Percentiles rank a stretch among this genome's conserved stretches.
Evolutionary conservation across 2,888 invertebrate genomes (phyloP).

Genomic region (Callyntrura sp.): DNA sequence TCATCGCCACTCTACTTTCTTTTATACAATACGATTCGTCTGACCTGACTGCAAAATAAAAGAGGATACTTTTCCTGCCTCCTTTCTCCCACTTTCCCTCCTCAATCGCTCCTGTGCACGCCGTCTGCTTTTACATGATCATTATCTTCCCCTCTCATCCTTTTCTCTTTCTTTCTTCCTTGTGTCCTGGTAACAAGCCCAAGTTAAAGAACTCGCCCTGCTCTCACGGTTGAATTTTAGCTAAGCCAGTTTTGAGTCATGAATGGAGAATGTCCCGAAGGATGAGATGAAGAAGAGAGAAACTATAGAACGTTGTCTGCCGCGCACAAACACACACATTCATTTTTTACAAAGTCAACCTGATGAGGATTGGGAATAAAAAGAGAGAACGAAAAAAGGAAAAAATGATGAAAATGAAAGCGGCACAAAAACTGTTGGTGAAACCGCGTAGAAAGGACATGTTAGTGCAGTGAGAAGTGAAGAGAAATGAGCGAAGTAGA

Average conservation of each 20-base stretch:
- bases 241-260: background rate
- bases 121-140: slow-evolving; percentile 44
- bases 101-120: slow-evolving; percentile 21
- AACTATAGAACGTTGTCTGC: background rate
- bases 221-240: background rate
- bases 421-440: background rate
- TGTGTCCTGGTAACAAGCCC: background rate
- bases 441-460: background rate
- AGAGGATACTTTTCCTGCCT: slow-evolving; percentile 7
- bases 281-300: slow-evolving; percentile 4
- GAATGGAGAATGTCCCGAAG: slow-evolving; percentile 26
- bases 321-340: slow-evolving; percentile 31
- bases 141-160: background rate
- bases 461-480: background rate
- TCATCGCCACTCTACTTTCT: background rate
- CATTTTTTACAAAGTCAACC: slow-evolving; percentile 21
- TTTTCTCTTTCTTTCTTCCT: background rate
- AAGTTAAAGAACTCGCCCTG: background rate
- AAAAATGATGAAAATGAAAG: slow-evolving; percentile 40
- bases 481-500: background rate
- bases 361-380: slow-evolving; percentile 22
- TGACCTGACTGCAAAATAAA: slow-evolving; percentile 24
- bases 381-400: background rate
- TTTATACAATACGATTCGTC: background rate
- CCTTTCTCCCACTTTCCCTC: background rate